Percentiles rank a stretch among this genome's conserved stretches.
Conservation (phyloP, 2,797 vertebrate species). For the Sparidentex hasta region DNA sequence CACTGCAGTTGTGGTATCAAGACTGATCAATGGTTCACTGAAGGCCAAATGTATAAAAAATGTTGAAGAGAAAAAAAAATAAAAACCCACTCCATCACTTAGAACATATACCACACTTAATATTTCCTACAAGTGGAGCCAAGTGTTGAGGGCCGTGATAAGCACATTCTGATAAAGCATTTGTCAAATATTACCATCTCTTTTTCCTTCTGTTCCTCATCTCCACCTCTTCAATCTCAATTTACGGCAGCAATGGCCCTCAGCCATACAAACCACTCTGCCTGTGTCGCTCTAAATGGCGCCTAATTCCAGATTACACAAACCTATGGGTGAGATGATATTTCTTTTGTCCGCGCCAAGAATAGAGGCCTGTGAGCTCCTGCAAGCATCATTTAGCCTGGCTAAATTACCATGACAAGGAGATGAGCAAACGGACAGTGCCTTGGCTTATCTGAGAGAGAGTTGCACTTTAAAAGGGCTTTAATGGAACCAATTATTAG, state of each 20-base stretch:
- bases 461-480: constrained; percentile 82
- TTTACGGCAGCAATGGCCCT: constrained; percentile 60
- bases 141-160: constrained; percentile 5
- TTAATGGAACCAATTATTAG: constrained; percentile 86
- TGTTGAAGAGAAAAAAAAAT: not conserved
- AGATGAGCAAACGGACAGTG: constrained; percentile 78
- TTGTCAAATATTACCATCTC: constrained; percentile 59
- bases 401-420: constrained; percentile 84
- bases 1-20: not conserved
- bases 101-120: not conserved
- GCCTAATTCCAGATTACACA: constrained; percentile 80
- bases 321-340: constrained; percentile 79
- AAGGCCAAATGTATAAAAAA: constrained; percentile 4
- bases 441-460: constrained; percentile 76
- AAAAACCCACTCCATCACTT: not conserved
- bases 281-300: constrained; percentile 68
- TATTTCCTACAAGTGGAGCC: constrained; percentile 4
- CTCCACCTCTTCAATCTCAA: constrained; percentile 60
- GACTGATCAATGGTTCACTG: not conserved
- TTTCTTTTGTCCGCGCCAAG: constrained; percentile 78
- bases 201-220: constrained; percentile 40
- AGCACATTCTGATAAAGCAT: constrained; percentile 27
- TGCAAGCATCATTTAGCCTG: constrained; percentile 81
- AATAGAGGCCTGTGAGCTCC: constrained; percentile 75
- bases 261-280: constrained; percentile 54